Evolutionary conservation across 2,113 vertebrate species (phyloP).

Genomic region (Aramus guarauna): DNA sequence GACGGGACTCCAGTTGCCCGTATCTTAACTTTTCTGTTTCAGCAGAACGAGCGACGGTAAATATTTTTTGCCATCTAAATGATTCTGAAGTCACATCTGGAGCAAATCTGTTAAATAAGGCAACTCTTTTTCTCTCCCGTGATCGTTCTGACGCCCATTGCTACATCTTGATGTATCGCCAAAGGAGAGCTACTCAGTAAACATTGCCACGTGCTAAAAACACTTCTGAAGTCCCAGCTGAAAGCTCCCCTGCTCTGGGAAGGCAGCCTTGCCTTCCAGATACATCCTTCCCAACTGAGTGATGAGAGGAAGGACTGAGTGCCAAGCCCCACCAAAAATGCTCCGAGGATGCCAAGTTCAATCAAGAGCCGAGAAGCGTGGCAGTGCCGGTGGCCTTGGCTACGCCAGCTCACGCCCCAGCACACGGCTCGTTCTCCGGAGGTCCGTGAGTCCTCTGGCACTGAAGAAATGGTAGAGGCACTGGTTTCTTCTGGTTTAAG

Average conservation of each 20-base stretch:
- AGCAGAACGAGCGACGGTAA: not conserved
- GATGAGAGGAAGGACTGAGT: not conserved
- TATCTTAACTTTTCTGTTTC: not conserved
- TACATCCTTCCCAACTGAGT: not conserved
- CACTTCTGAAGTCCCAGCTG: not conserved
- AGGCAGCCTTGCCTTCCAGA: not conserved
- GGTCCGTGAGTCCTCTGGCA: not conserved
- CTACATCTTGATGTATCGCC: not conserved
- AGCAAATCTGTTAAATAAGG: not conserved
- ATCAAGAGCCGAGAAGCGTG: rapidly evolving
- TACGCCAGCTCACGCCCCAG: rapidly evolving
- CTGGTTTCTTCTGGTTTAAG: not conserved
- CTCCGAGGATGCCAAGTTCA: not conserved
- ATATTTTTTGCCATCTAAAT: not conserved
- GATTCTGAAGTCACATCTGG: not conserved
- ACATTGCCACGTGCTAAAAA: not conserved
- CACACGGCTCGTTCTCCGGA: rapidly evolving
- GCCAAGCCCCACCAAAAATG: not conserved
- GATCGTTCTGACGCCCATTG: rapidly evolving
- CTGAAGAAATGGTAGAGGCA: not conserved
- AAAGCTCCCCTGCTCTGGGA: not conserved
- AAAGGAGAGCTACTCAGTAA: not conserved
- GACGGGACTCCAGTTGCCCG: not conserved
- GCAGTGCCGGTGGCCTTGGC: rapidly evolving
- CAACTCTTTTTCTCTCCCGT: not conserved